Base-by-base conservation (phyloP, 1,140 invertebrate species). In the Bradynema listronoti region DNA sequence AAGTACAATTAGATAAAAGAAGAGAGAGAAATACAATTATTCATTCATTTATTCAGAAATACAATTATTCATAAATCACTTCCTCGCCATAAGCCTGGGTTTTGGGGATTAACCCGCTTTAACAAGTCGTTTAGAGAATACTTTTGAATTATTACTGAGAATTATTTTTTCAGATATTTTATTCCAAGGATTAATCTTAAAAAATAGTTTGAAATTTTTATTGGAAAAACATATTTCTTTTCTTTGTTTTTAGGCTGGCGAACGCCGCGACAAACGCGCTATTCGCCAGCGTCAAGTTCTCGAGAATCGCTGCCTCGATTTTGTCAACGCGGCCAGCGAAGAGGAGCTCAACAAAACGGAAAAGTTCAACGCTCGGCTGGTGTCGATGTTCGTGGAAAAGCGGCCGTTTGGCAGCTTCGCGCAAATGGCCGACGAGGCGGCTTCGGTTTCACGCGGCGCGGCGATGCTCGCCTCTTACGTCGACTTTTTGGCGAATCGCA, bases 311-410 rank as follows among this genome's bases (percentile, higher is more conserved):
- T 70, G 66, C 53, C 19, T 75, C 19, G 56, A 69, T 6, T 67
- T 70, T 42, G 47, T 72, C 43, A 71, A 71, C 33, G 34, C 27
- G 1, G 45, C 66, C 1, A 53, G 36, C 14, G 46, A 45, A 50
- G 68, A 67, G 27, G 64, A 72, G 16, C 57, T 71, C n/a, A 39
- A 57, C 4, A 49, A 39, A 24, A 52, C 51, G 30, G 32, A 59
- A 25, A 75, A 72, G 32, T 53, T 59, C 42, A 68, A 58, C 19
- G 61, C 63, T 27, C 57, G 60, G 16, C 47, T 73, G 9, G 56
- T 65, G 4, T 33, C 51, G 9, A 56, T 69, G 42, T 46, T 71
- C 22, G 24, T 62, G 7, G 41, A 46, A 4, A 66, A 59, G 16
- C 34, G 69, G 16, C 69, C 68, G 4, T 72, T 68, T 29, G 39